Evolutionary conservation across 2,113 vertebrate genomes (phyloP).

Genomic region (Perca flavescens): DNA sequence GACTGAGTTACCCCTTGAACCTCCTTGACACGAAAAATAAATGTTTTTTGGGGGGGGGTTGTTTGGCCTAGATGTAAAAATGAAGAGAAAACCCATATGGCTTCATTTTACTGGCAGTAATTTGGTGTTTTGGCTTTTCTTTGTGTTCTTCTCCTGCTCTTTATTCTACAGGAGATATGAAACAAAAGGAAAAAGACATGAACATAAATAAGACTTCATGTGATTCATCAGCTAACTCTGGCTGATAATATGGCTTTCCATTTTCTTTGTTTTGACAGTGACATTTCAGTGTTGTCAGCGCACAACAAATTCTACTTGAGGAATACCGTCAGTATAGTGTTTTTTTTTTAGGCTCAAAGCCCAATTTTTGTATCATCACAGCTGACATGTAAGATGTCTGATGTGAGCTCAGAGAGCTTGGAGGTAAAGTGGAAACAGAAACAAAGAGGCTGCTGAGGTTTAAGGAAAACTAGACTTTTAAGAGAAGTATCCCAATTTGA

Average conservation of each 20-base stretch:
- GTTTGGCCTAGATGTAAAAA: conserved; percentile 9
- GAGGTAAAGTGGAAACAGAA: conserved; percentile 23
- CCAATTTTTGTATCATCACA: conserved; percentile 17
- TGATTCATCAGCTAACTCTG: conserved; percentile 20
- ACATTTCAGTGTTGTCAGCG: conserved; percentile 19
- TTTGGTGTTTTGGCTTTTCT: conserved; percentile 46
- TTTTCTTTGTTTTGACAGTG: conserved; percentile 41
- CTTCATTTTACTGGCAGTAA: conserved; percentile 43
- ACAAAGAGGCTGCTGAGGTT: conserved; percentile 11
- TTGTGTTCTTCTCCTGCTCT: conserved; percentile 44
- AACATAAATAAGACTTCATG: conserved; percentile 3
- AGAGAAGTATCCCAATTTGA: background rate
- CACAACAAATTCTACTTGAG: conserved; percentile 10
- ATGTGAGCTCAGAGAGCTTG: conserved; percentile 13
- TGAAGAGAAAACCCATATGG: conserved; percentile 29
- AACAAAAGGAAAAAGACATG: conserved; percentile 1
- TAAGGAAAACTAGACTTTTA: conserved; percentile 18
- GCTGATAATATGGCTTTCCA: conserved; percentile 25
- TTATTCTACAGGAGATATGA: conserved; percentile 21
- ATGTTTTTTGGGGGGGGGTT: background rate
- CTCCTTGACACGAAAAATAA: background rate
- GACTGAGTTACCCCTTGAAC: background rate
- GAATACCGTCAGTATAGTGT: background rate
- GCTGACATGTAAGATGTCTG: conserved; percentile 32
- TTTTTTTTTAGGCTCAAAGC: conserved; percentile 4